Conservation (phyloP, 1,140 invertebrate species). For the Saccostrea echinata region DNA sequence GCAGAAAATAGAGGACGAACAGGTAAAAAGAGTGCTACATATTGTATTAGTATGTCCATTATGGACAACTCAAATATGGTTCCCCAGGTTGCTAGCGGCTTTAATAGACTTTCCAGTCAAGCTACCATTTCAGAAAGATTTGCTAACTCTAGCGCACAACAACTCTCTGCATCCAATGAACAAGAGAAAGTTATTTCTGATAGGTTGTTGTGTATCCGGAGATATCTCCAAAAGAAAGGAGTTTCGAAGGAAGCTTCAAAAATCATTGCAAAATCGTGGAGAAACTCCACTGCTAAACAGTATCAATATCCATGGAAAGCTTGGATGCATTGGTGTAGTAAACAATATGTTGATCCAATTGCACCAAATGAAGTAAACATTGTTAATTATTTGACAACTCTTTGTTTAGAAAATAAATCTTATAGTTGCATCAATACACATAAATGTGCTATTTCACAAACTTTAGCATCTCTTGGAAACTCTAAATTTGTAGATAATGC, state of each 20-base stretch:
- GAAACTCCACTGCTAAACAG: constrained; percentile 21
- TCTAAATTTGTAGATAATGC: no score
- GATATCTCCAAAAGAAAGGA: no score
- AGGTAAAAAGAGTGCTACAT: background rate
- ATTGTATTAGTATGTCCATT: constrained; percentile 3
- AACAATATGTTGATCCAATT: background rate
- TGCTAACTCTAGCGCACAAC: background rate
- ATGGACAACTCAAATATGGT: constrained; percentile 43
- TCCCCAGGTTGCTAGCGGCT: background rate
- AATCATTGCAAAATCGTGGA: no score
- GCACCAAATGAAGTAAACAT: background rate
- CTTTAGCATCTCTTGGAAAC: no score
- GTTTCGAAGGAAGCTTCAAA: no score
- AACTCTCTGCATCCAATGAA: no score
- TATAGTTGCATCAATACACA: no score
- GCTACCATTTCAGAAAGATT: background rate
- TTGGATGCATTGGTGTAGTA: constrained; percentile 8
- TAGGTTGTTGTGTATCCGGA: no score
- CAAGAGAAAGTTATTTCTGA: no score
- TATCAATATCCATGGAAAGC: constrained; percentile 23
- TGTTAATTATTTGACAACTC: no score
- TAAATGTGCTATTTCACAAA: no score
- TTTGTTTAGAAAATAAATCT: no score
- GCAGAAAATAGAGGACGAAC: constrained; percentile 6
- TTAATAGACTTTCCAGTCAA: constrained; percentile 30